These are phyloP conservation scores for Tinamus major DNA, from an alignment of 2,797 vertebrate species.

Conservation along the genomic window DNA sequence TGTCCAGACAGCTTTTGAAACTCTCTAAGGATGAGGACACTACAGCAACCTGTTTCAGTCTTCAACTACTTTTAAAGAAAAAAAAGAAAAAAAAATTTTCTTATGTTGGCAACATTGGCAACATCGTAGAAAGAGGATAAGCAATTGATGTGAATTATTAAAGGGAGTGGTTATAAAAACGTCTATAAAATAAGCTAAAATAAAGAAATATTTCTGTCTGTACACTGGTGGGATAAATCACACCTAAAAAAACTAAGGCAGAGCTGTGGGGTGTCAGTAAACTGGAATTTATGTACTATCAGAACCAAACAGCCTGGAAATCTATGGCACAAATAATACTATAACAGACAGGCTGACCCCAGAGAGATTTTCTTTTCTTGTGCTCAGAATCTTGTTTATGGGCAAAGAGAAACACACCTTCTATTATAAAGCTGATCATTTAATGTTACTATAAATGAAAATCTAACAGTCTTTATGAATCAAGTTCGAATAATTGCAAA, in stretches of 20 bases:
- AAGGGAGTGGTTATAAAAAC: constrained; percentile 49
- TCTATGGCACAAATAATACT: constrained; percentile 36
- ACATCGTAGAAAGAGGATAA: constrained; percentile 39
- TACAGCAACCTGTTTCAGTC: background rate
- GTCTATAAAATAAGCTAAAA: constrained; percentile 41
- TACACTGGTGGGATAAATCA: constrained; percentile 65
- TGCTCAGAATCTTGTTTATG: background rate
- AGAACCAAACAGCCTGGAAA: constrained; percentile 48
- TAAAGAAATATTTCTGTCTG: constrained; percentile 39
- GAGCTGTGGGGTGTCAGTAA: constrained; percentile 50
- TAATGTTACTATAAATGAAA: background rate
- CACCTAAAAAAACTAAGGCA: constrained; percentile 46
- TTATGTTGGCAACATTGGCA: background rate
- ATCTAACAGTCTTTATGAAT: background rate
- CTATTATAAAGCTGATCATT: background rate
- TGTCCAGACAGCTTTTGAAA: background rate
- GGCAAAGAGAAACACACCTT: background rate
- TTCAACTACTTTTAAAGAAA: background rate
- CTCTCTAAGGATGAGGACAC: accelerated
- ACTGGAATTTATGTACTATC: constrained; percentile 49
- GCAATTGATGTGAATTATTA: constrained; percentile 72
- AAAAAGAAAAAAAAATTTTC: background rate
- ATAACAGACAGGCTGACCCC: constrained; percentile 1
- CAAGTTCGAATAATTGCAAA: background rate
- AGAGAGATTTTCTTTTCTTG: background rate